A percentile compares a stretch with the other conserved stretches of the same genome.
phyloP scores from a whole-genome alignment of 2,797 vertebrate species.

The Danio jaintianensis region DNA sequence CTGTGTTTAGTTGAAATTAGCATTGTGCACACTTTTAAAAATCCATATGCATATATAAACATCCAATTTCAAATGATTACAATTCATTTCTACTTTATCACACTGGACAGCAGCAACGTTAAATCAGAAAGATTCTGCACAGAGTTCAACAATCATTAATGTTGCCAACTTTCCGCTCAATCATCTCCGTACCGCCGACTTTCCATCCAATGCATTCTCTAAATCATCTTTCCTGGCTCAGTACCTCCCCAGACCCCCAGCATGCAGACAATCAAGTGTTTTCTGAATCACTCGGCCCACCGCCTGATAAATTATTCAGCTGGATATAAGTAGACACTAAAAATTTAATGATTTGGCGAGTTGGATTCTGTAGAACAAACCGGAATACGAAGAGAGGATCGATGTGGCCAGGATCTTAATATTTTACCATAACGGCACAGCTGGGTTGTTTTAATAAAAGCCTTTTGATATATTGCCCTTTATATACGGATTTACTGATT shows the following conservation, averaged over 20 bases:
- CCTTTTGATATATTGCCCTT: slow-evolving; percentile 53
- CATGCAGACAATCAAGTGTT: slow-evolving; percentile 57
- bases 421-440: slow-evolving; percentile 63
- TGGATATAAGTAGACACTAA: slow-evolving; percentile 81
- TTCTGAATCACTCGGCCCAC: slow-evolving; percentile 70
- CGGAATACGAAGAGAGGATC: slow-evolving; percentile 65
- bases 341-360: slow-evolving; percentile 76
- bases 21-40: no score
- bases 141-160: slow-evolving; percentile 12
- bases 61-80: not conserved
- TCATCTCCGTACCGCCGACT: not conserved
- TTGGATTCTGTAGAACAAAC: slow-evolving; percentile 76
- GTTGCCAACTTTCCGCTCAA: not conserved
- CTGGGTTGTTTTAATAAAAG: slow-evolving; percentile 64
- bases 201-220: slow-evolving; percentile 30
- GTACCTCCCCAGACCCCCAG: slow-evolving; percentile 21
- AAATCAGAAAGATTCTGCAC: not conserved
- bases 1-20: no score
- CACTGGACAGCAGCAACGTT: not conserved
- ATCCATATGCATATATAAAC: no score
- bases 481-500: slow-evolving; percentile 53
- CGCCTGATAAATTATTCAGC: slow-evolving; percentile 80
- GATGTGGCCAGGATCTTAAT: slow-evolving; percentile 55
- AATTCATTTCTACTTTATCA: not conserved
- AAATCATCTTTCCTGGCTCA: slow-evolving; percentile 47